Conservation (phyloP, 2,113 vertebrate species). For the Pardalotus punctatus region DNA sequence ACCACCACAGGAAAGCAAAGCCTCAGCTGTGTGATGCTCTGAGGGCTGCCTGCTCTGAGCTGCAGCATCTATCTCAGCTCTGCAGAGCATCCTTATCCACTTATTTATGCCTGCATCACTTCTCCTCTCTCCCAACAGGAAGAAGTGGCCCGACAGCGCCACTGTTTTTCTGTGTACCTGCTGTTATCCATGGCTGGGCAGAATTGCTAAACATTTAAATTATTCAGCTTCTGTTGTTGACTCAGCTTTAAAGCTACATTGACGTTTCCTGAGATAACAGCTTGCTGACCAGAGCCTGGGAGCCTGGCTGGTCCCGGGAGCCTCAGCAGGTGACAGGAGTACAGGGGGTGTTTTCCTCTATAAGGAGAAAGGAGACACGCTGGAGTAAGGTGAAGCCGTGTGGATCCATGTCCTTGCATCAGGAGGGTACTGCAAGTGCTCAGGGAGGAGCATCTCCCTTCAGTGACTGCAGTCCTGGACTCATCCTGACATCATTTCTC, state of each 20-base stretch:
- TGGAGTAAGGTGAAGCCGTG: not conserved
- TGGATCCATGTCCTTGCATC: not conserved
- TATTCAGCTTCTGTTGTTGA: constrained; percentile 13
- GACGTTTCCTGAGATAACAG: not conserved
- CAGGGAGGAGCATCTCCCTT: not conserved
- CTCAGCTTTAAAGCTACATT: not conserved
- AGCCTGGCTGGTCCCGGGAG: not conserved
- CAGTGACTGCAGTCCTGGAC: not conserved
- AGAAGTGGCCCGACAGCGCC: not conserved
- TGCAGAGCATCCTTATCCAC: not conserved
- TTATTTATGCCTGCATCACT: not conserved
- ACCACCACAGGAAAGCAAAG: not conserved
- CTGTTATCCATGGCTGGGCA: not conserved
- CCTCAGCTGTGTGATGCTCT: not conserved
- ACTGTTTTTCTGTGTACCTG: not conserved
- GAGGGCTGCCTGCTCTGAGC: not conserved
- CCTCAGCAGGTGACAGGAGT: not conserved
- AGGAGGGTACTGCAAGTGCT: not conserved
- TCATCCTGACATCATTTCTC: not conserved
- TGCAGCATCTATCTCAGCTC: not conserved
- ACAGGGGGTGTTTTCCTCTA: not conserved
- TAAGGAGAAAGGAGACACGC: not conserved
- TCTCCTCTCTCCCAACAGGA: not conserved
- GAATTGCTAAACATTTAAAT: constrained; percentile 4
- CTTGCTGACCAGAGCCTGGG: not conserved